Conservation (phyloP, 2,888 invertebrate species). For the Alentia gelatinosa region DNA sequence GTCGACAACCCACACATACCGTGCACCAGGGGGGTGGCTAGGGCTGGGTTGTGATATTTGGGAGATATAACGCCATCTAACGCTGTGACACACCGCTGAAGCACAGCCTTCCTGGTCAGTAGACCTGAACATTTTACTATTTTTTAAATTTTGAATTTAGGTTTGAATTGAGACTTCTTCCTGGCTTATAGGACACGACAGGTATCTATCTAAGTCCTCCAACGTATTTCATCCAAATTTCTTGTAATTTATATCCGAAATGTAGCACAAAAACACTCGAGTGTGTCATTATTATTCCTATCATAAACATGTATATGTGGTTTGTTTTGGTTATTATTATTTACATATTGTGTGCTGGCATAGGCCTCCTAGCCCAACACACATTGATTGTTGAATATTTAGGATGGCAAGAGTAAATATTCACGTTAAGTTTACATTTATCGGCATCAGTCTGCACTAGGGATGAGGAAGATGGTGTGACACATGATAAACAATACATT, state of each 20-base stretch:
- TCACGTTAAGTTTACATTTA: not conserved
- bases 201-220: not conserved
- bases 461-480: too few relatives aligned
- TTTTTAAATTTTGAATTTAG: slow-evolving; percentile 5
- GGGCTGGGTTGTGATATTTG: not conserved
- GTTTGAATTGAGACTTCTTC: not conserved
- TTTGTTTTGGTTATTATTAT: slow-evolving; percentile 4
- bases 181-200: not conserved
- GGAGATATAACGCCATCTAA: not conserved
- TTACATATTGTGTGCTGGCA: not conserved
- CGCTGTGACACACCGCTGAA: not conserved
- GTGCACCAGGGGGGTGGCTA: not conserved
- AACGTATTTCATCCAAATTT: not conserved
- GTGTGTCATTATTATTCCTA: not conserved
- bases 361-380: not conserved
- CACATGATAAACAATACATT: not conserved
- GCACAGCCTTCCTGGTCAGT: not conserved
- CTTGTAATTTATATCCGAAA: not conserved
- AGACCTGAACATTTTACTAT: not conserved
- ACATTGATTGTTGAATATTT: not conserved
- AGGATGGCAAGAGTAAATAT: not conserved
- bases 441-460: too few relatives aligned
- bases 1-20: not conserved
- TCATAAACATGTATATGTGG: not conserved
- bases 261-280: not conserved